Conservation (phyloP, 2,113 vertebrate genomes). For the Mobula hypostoma region DNA sequence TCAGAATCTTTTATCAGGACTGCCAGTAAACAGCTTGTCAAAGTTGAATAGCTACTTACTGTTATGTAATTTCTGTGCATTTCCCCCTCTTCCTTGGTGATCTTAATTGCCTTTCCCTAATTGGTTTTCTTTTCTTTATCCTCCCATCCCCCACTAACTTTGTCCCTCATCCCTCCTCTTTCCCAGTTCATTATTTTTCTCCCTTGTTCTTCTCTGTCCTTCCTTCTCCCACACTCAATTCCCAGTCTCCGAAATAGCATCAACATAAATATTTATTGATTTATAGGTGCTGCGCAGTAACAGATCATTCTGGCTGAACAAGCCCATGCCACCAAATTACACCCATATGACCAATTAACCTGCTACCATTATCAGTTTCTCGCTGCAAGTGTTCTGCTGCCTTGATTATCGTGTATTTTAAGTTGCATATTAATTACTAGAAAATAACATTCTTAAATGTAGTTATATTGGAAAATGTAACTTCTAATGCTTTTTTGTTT, state of each 20-base stretch:
- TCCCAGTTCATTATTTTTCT: neutral
- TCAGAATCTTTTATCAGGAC: too few relatives aligned
- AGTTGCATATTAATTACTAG: neutral
- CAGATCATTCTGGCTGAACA: too few relatives aligned
- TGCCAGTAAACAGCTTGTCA: too few relatives aligned
- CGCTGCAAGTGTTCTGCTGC: neutral
- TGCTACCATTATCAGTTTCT: too few relatives aligned
- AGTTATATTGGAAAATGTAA: neutral
- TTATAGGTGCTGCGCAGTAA: too few relatives aligned
- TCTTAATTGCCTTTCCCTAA: neutral
- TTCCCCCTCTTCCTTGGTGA: too few relatives aligned
- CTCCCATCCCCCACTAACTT: neutral
- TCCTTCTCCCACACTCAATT: too few relatives aligned
- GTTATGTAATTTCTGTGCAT: too few relatives aligned
- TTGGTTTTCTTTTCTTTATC: neutral
- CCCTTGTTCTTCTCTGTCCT: neutral
- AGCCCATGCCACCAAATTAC: too few relatives aligned
- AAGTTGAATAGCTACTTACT: too few relatives aligned
- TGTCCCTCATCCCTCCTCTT: neutral
- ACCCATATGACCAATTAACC: too few relatives aligned
- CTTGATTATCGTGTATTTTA: neutral
- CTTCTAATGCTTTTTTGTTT: conserved; percentile 6
- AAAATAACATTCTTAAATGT: neutral
- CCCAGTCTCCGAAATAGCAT: neutral
- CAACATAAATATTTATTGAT: neutral